A percentile compares a stretch with the other conserved stretches of the same genome.
phyloP scores from a whole-genome alignment of 2,888 invertebrate genomes.

The Papilio demoleus region DNA sequence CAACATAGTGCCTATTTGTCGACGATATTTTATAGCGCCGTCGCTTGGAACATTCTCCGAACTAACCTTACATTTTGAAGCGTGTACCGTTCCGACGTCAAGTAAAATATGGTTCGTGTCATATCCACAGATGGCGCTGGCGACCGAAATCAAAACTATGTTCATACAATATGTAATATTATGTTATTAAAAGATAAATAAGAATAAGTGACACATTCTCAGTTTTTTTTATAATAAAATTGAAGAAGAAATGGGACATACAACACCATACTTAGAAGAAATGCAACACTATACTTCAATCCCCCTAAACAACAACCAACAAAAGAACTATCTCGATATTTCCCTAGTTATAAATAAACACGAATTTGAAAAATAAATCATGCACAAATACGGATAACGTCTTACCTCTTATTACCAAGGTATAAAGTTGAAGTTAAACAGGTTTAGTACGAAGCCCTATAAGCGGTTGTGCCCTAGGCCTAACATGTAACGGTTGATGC shows the following conservation, averaged over 20 bases:
- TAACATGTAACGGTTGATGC: conserved; percentile 70
- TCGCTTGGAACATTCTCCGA: conserved; percentile 27
- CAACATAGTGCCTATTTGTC: conserved; percentile 29
- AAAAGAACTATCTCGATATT: background rate
- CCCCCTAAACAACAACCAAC: background rate
- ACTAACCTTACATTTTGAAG: conserved; percentile 38
- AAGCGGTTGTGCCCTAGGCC: conserved; percentile 48
- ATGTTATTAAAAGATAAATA: conserved; percentile 7
- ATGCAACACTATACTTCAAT: background rate
- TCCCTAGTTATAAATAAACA: conserved; percentile 8
- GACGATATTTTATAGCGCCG: conserved; percentile 29
- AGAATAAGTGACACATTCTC: background rate
- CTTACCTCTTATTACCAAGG: background rate
- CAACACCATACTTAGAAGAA: background rate
- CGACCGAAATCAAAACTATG: background rate
- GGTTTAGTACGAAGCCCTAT: conserved; percentile 41
- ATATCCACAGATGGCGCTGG: conserved; percentile 31
- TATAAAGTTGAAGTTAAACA: conserved; percentile 29
- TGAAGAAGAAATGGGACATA: background rate
- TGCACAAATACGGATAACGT: background rate
- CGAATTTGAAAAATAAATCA: conserved; percentile 9
- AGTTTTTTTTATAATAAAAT: background rate
- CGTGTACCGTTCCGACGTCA: conserved; percentile 36
- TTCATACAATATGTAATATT: background rate
- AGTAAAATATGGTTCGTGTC: conserved; percentile 37